A percentile compares a stretch with the other conserved stretches of the same genome.
These are phyloP conservation scores for Megaceryle maxima DNA, from an alignment of 2,113 vertebrate species.

Conservation along the genomic window DNA sequence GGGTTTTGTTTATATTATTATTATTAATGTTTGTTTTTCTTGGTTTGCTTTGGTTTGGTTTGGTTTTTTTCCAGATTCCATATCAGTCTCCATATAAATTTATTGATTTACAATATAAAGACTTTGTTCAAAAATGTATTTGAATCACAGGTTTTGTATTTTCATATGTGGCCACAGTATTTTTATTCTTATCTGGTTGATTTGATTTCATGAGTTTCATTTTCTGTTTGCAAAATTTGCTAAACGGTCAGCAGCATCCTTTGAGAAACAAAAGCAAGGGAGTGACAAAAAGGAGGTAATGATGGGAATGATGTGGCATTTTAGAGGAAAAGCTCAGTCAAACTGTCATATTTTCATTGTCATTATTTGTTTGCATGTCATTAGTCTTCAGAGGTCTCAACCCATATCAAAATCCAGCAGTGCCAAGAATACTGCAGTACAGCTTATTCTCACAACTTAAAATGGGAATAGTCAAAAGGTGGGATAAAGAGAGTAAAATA, in stretches of 20 bases:
- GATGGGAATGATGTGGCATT: neutral
- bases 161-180: neutral
- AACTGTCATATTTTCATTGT: neutral
- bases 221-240: neutral
- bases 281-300: neutral
- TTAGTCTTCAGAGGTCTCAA: neutral
- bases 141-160: neutral
- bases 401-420: neutral
- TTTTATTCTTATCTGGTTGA: neutral
- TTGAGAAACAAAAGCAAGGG: neutral
- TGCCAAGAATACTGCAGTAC: neutral
- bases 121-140: neutral
- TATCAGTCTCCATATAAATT: neutral
- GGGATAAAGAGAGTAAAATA: neutral
- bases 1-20: no score
- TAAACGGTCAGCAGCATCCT: neutral
- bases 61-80: neutral
- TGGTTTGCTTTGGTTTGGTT: rapidly evolving
- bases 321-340: neutral
- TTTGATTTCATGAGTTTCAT: neutral
- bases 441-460: neutral
- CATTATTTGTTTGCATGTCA: neutral
- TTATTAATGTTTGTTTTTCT: neutral
- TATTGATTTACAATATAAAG: neutral
- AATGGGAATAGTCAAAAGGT: neutral